Conservation (phyloP, 2,888 invertebrate genomes). For the Marronus borbonicus region DNA sequence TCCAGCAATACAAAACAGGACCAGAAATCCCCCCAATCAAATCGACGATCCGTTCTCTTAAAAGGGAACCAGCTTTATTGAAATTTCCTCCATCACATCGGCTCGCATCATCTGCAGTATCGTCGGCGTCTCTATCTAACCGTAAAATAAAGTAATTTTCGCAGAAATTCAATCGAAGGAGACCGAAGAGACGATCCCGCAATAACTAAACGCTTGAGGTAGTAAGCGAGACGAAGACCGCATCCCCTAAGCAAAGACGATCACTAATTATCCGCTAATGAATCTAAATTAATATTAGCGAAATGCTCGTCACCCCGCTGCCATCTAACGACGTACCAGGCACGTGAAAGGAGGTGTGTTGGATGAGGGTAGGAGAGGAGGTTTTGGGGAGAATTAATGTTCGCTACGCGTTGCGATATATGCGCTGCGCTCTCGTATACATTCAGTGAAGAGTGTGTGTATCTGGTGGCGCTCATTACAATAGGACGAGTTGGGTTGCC, state of each 20-base stretch:
- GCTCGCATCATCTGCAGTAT: no score
- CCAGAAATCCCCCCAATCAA: no score
- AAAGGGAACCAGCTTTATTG: no score
- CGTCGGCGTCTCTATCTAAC: not conserved
- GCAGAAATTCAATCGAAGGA: slow-evolving; percentile 1
- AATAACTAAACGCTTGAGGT: not conserved
- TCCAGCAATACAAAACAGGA: no score
- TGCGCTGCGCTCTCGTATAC: not conserved
- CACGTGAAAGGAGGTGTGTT: slow-evolving; percentile 48
- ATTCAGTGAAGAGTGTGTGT: no score
- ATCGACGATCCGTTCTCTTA: no score
- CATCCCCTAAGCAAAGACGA: slow-evolving; percentile 51
- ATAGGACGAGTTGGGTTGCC: no score
- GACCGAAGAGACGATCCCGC: not conserved
- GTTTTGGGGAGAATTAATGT: slow-evolving; percentile 42
- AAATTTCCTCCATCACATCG: no score
- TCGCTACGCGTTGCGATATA: slow-evolving; percentile 8
- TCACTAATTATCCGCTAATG: slow-evolving; percentile 53
- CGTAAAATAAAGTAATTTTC: slow-evolving; percentile 7
- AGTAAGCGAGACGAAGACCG: not conserved
- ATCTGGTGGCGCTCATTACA: no score
- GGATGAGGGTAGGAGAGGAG: not conserved
- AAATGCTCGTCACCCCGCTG: slow-evolving; percentile 55
- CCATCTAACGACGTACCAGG: slow-evolving; percentile 54
- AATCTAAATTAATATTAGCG: slow-evolving; percentile 59